Evolutionary conservation across 30 jellyfish, hydroid and myxozoan genomes (phyloP).

Genomic region (Sanderia malayensis): DNA sequence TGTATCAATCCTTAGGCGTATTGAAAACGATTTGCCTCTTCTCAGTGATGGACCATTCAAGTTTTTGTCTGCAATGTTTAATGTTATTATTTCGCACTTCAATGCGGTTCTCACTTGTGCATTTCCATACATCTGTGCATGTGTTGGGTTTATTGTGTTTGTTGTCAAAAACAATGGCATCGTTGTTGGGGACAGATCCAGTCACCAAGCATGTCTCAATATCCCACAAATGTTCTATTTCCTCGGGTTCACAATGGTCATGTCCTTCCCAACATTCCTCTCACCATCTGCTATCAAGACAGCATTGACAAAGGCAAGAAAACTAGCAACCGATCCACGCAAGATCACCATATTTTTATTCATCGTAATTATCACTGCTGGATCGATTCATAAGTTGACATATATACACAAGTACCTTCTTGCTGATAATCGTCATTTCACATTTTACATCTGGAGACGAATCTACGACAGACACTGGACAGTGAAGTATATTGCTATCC

Average conservation of each 20-base stretch:
- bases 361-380: background rate
- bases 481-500: conserved; percentile 54
- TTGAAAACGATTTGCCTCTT: conserved; percentile 25
- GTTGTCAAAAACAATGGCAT: conserved; percentile 75
- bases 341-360: background rate
- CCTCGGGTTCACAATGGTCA: conserved; percentile 53
- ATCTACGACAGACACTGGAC: conserved; percentile 67
- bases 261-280: conserved; percentile 52
- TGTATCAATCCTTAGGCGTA: conserved; percentile 12
- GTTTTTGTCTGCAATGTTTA: background rate
- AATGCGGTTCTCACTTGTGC: conserved; percentile 6
- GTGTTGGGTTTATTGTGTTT: conserved; percentile 64
- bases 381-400: conserved; percentile 45
- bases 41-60: conserved; percentile 1
- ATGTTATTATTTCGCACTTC: conserved; percentile 16
- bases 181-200: conserved; percentile 96
- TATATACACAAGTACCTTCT: conserved; percentile 80
- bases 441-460: conserved; percentile 86
- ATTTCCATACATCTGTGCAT: conserved; percentile 53
- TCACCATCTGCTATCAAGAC: conserved; percentile 13
- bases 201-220: conserved; percentile 81
- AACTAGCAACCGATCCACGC: background rate
- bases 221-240: conserved; percentile 86
- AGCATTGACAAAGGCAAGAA: background rate
- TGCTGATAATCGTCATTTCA: conserved; percentile 92